Percentiles rank a stretch among this genome's conserved stretches.
These are phyloP conservation scores for Kryptolebias marmoratus DNA, from an alignment of 2,113 vertebrate genomes.

Conservation along the genomic window DNA sequence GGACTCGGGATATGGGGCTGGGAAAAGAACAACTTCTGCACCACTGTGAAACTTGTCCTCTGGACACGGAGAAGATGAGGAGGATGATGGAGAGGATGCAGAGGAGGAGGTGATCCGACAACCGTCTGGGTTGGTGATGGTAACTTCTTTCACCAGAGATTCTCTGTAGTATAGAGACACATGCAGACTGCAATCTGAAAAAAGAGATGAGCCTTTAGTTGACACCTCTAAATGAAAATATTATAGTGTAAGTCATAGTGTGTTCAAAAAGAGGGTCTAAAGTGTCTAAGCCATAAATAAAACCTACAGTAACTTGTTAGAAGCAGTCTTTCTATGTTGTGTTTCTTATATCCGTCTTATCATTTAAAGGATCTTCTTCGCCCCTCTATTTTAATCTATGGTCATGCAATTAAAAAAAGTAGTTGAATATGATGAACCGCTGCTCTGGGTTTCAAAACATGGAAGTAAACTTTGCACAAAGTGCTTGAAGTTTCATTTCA, in stretches of 20 bases:
- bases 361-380: background rate
- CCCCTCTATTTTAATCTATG: background rate
- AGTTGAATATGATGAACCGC: background rate
- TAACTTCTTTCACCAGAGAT: constrained; percentile 91
- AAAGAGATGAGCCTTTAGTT: background rate
- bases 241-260: too few species aligned
- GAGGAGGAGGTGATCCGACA: constrained; percentile 89
- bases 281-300: background rate
- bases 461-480: constrained; percentile 31
- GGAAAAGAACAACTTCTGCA: constrained; percentile 90
- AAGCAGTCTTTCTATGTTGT: background rate
- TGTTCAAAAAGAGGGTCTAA: background rate
- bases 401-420: background rate
- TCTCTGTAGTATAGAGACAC: constrained; percentile 95
- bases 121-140: constrained; percentile 89
- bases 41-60: constrained; percentile 80
- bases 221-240: too few species aligned
- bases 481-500: constrained; percentile 29
- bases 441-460: constrained; percentile 37
- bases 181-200: constrained; percentile 89
- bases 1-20: constrained; percentile 90
- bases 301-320: too few species aligned
- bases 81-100: constrained; percentile 78
- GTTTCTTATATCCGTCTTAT: background rate
- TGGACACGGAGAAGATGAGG: constrained; percentile 77